Evolutionary conservation across 2,797 vertebrate species (phyloP).

Genomic region (Avahi laniger): DNA sequence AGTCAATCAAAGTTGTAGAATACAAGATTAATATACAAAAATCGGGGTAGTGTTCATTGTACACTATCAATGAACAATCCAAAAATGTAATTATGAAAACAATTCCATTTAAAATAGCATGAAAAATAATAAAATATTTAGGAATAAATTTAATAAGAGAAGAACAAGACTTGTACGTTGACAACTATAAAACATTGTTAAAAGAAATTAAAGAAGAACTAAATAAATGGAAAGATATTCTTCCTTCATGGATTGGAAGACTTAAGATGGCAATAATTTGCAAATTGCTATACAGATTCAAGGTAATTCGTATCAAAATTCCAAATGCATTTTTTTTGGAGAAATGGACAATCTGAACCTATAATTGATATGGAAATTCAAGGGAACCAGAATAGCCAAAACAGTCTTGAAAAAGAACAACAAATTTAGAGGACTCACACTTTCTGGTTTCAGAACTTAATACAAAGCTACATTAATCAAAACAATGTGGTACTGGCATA

Average conservation of each 20-base stretch:
- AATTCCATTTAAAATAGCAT: not conserved
- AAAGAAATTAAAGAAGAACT: not conserved
- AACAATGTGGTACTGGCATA: not conserved
- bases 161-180: not conserved
- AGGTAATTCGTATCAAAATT: not conserved
- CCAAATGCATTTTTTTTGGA: not conserved
- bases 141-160: not conserved
- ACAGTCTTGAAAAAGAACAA: not conserved
- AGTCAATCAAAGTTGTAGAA: not conserved
- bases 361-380: not conserved
- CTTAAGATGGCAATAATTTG: not conserved
- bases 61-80: not conserved
- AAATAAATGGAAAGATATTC: not conserved
- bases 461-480: not conserved
- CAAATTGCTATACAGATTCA: not conserved
- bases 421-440: not conserved
- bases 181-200: not conserved
- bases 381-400: not conserved
- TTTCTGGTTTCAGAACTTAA: slow-evolving; percentile 1
- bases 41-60: not conserved
- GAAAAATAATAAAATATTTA: not conserved
- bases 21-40: slow-evolving; percentile 7
- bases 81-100: not conserved
- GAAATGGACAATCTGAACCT: not conserved
- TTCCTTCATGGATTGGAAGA: not conserved